Percentiles rank a stretch among this genome's conserved stretches.
Evolutionary conservation across 1,140 invertebrate genomes (phyloP).

Genomic region (Apocrypta bakeri): DNA sequence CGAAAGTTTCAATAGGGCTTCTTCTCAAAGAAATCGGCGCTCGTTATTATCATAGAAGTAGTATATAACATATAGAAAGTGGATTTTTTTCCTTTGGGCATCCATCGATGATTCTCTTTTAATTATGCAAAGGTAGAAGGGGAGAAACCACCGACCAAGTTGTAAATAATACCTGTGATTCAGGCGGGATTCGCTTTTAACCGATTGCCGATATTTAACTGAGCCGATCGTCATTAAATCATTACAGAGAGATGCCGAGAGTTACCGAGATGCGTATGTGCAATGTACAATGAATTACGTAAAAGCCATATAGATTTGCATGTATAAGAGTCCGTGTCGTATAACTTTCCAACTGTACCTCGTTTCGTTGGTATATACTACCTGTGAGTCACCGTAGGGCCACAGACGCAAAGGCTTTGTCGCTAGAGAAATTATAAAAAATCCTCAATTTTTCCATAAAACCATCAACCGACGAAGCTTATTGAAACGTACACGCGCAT

Average conservation of each 20-base stretch:
- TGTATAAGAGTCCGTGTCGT: too few relatives aligned
- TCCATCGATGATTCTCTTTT: neutral
- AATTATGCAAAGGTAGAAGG: neutral
- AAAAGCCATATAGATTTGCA: neutral
- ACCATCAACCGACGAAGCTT: too few relatives aligned
- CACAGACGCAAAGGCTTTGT: too few relatives aligned
- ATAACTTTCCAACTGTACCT: neutral
- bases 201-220: neutral
- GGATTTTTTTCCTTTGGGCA: neutral
- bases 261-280: too few relatives aligned
- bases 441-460: too few relatives aligned
- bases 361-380: too few relatives aligned
- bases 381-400: too few relatives aligned
- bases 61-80: neutral
- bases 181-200: neutral
- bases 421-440: too few relatives aligned
- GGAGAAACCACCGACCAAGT: too few relatives aligned
- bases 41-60: neutral
- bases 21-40: neutral
- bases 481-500: too few relatives aligned
- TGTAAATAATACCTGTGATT: too few relatives aligned
- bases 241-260: neutral
- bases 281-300: neutral
- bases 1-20: neutral
- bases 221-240: neutral